Evolutionary conservation across 2,888 invertebrate species (phyloP), one percentile per base, ranked within the genome.

Genomic region (Parnassius smintheus): DNA sequence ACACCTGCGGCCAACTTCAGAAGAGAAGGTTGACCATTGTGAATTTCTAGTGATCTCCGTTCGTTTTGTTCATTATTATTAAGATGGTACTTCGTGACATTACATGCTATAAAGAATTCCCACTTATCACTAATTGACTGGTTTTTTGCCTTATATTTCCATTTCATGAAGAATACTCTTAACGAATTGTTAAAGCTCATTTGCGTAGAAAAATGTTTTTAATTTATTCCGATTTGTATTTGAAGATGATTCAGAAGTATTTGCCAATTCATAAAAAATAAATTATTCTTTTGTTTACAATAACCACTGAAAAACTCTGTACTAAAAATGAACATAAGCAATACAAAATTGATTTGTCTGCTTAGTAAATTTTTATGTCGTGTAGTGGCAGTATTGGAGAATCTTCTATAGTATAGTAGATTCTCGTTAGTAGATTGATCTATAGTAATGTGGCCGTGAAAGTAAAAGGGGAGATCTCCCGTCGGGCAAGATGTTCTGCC

Each of bases 51-150:
- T 49, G 13, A 55, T 56, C 22, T 57, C 52, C 51, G 52, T 46
- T 18, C 18, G 9, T 11, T 49, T 49, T 7, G 9, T 57, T 49
- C 49, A 54, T 62, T 62, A 62, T 57, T 57, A 53, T 62, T 57
- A 25, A 57, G 57, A 22, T 13, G 48, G 22, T 8, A 35, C 48
- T 35, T 18, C n/a, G 35, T 53, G 25, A 59, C 52, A 10, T 49
- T 18, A 35, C 49, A 13, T 50, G 54, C 13, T 48, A 58, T 54
- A 62, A 62, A 62, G 25, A 58, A 42, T 58, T 62, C 44, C 35
- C 48, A 52, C 48, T 62, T 42, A n/a, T 57, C 54, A 51, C 51
- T 62, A 62, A 62, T 62, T 62, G 62, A 62, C 57, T 54, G 51
- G 46, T 53, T 54, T 54, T 49, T 63, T 63, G 35, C 44, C 18